Percentiles rank a stretch among this genome's conserved stretches.
phyloP scores from a whole-genome alignment of 37 sponge, comb jelly and placozoan species.

The Lycopodina hypogea region DNA sequence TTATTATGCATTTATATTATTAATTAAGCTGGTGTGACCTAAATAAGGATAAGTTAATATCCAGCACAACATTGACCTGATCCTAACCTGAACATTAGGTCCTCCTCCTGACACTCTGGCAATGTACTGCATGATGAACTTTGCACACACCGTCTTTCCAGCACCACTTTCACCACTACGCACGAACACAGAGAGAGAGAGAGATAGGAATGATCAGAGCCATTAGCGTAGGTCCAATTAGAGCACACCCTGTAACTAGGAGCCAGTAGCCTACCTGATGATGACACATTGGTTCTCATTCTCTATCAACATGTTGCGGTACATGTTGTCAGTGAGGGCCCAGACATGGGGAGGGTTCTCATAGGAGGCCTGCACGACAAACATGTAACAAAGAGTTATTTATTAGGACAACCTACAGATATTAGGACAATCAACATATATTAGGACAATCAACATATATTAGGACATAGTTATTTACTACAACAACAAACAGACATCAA shows the following conservation, averaged over 20 bases:
- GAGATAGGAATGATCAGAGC: not conserved
- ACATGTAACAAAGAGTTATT: not conserved
- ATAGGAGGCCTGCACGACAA: slow-evolving; percentile 79
- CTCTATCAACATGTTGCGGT: slow-evolving; percentile 97
- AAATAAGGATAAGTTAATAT: too few relatives aligned
- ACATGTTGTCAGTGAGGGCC: slow-evolving; percentile 96
- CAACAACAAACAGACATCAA: not conserved
- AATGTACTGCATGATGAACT: slow-evolving; percentile 96
- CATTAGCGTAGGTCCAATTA: too few relatives aligned
- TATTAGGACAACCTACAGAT: not conserved
- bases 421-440: not conserved
- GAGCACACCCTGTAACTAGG: too few relatives aligned
- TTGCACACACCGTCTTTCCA: slow-evolving; percentile 95
- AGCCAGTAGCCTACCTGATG: slow-evolving; percentile 66
- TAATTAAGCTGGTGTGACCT: too few relatives aligned
- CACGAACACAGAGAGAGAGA: not conserved
- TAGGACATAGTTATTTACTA: not conserved
- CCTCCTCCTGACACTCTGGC: slow-evolving; percentile 96
- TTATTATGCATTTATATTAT: too few relatives aligned
- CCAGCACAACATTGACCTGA: too few relatives aligned
- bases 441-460: too few relatives aligned
- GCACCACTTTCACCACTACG: slow-evolving; percentile 96
- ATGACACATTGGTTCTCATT: slow-evolving; percentile 97
- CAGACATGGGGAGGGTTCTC: slow-evolving; percentile 99
- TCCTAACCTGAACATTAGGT: slow-evolving; percentile 77